Percentiles rank a stretch among this genome's conserved stretches.
Evolutionary conservation across 1,140 invertebrate species (phyloP).

Genomic region (Muscidifurax raptorellus): DNA sequence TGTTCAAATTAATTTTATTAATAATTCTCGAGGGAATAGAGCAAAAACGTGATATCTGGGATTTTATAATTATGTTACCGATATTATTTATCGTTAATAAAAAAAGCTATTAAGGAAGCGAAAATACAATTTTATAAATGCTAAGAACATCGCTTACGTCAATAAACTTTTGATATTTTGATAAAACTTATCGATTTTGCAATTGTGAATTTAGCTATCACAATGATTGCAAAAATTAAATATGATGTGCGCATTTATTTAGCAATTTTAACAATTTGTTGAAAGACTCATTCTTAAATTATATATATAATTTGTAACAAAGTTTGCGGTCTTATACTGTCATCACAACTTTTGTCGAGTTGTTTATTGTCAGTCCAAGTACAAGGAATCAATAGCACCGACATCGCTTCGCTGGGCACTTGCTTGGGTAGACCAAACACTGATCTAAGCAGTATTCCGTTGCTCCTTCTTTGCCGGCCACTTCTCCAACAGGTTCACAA

Average conservation of each 20-base stretch:
- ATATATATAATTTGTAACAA: too few relatives aligned
- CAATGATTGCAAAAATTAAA: neutral
- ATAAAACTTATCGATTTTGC: neutral
- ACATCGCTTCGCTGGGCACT: slow-evolving; percentile 84
- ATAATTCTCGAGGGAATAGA: too few relatives aligned
- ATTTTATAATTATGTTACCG: too few relatives aligned
- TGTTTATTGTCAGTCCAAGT: neutral
- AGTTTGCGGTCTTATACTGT: too few relatives aligned
- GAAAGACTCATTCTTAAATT: too few relatives aligned
- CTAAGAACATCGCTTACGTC: neutral
- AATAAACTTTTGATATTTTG: neutral
- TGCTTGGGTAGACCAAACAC: slow-evolving; percentile 84
- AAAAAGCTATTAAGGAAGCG: neutral
- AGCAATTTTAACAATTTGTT: too few relatives aligned
- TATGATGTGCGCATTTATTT: neutral
- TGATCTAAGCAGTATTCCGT: slow-evolving; percentile 89
- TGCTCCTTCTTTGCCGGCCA: slow-evolving; percentile 82
- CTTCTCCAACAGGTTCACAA: slow-evolving; percentile 86
- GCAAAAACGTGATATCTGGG: too few relatives aligned
- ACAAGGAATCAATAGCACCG: slow-evolving; percentile 78
- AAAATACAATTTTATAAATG: too few relatives aligned
- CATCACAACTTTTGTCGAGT: neutral
- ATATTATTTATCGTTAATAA: neutral
- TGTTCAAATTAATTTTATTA: too few relatives aligned
- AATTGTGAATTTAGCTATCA: neutral